Base-by-base conservation (phyloP, 2,888 invertebrate genomes). In the Drosophila meridionalis region DNA sequence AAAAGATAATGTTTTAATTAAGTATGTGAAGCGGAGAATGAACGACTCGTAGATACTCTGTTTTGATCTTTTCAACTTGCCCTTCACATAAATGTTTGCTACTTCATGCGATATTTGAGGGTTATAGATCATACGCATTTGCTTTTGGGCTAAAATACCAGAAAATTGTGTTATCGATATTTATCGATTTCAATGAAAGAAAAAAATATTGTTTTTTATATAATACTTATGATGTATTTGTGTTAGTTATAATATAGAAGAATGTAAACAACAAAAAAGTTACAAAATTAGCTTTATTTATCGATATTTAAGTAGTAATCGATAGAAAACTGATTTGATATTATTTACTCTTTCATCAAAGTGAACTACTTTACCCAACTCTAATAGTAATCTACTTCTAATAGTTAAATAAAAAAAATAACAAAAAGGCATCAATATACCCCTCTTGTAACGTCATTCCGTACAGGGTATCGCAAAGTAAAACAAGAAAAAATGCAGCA, bases 401-500 rank as follows among this genome's bases (percentile, higher is more conserved):
- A 7, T 30, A 48, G 2, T 4, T 2, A 26, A 2, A 9, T 34
- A 20, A 28, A 28, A 47, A 7, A 28, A 47, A 7, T 5, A 4
- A 5, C 30, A 14, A 20, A 20, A 20, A 32, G 8, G 8, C 2
- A 34, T 5, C 11, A 12, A 30, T n/a, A 28, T 56, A 56, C 42
- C 12, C 42, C 3, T 0, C 12, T 12, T 7, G 3, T 9, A 0
- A 0, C 7, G 1, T 9, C 40, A n/a, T 4, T 40, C 3, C 1
- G 5, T 32, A 42, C 20, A 20, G 42, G 56, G 32, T n/a, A 43
- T 34, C n/a, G 28, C n/a, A 9, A n/a, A 56, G 26, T 47, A 45
- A 59, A 67, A 55, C 40, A 11, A 60, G 38, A 26, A 58, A 64
- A 65, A 67, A 69, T 81, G 71, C 84, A 69, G 73, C 80, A 68